Percentiles rank a stretch among this genome's conserved stretches.
Evolutionary conservation across 2,888 invertebrate genomes (phyloP).

Genomic region (Clanis bilineata): DNA sequence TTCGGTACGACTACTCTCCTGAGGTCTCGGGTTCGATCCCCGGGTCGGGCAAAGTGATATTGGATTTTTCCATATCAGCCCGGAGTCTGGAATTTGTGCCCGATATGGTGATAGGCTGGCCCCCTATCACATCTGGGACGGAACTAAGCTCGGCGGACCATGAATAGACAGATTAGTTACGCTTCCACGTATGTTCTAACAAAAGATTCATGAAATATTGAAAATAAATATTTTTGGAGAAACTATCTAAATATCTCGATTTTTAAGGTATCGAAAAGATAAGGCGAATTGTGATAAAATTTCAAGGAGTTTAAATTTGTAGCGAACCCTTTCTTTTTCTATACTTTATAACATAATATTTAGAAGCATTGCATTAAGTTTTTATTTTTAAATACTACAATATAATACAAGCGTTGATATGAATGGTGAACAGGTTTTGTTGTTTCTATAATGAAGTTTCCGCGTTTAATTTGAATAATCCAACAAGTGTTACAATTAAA

Average conservation of each 20-base stretch:
- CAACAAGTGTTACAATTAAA: slow-evolving; percentile 12
- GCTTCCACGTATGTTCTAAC: slow-evolving; percentile 31
- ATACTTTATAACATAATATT: slow-evolving; percentile 37
- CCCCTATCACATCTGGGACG: too few relatives aligned
- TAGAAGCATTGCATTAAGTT: slow-evolving; percentile 38
- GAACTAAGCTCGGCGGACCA: too few relatives aligned
- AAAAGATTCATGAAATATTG: slow-evolving; percentile 31
- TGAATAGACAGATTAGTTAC: slow-evolving; percentile 27
- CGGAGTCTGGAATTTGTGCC: too few relatives aligned
- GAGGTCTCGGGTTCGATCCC: too few relatives aligned
- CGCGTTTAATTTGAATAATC: slow-evolving; percentile 6
- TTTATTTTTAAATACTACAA: slow-evolving; percentile 33
- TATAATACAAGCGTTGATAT: slow-evolving; percentile 36
- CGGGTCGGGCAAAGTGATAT: too few relatives aligned
- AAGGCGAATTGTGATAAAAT: slow-evolving; percentile 43
- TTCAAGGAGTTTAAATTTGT: slow-evolving; percentile 49
- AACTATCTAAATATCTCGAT: slow-evolving; percentile 27
- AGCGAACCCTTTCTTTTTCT: slow-evolving; percentile 36
- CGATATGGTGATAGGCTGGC: too few relatives aligned
- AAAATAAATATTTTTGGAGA: slow-evolving; percentile 35
- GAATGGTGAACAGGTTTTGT: slow-evolving; percentile 21
- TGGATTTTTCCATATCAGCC: too few relatives aligned
- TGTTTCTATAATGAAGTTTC: neutral
- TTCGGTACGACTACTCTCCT: too few relatives aligned
- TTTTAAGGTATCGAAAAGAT: slow-evolving; percentile 24